Base-by-base conservation (phyloP, 1,140 invertebrate genomes). In the Temnothorax nylanderi region DNA sequence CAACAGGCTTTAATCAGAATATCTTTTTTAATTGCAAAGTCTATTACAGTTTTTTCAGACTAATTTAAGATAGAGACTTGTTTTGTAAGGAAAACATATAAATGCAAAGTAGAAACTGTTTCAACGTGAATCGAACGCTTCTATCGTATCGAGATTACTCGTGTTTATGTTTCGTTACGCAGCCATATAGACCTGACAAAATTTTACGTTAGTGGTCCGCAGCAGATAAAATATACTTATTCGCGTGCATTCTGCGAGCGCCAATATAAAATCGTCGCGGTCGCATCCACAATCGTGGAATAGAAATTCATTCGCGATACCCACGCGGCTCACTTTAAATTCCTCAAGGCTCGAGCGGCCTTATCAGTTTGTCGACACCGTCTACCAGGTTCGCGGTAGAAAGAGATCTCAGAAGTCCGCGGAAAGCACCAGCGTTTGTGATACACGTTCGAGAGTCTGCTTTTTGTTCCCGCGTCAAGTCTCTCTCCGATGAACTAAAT, bases 301-400 rank as follows among this genome's bases (percentile, higher is more conserved):
- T 74, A 81, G 82, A 76, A 88, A 69, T 56, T 80, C 51, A 56
- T 69, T 80, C 58, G 86, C 75, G 76, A 90, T 89, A 91, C 75
- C 87, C 87, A 87, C 89, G 87, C 84, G 64, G 49, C 37, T 87
- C 74, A 71, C 67, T 89, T 90, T 88, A 91, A 91, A 88, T 91
- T 85, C 78, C 76, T 47, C 54, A 58, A 80, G 62, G 54, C 80
- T 72, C 44, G 77, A 69, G 67, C 41, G 10, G 54, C 87, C 90
- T 94, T 94, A 94, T 94, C 93, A 94, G 93, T 94, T 92, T 85
- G 89, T 85, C 89, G 92, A 91, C 90, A 91, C 89, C 89, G 88
- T 90, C 91, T 88, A 86, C 74, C 76, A 71, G 69, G 26, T 26
- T 82, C 74, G 82, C 77, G 54, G 41, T 88, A 64, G 64, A 85